Base-by-base conservation (phyloP, 2,888 invertebrate species). In the Pyrgus malvae region DNA sequence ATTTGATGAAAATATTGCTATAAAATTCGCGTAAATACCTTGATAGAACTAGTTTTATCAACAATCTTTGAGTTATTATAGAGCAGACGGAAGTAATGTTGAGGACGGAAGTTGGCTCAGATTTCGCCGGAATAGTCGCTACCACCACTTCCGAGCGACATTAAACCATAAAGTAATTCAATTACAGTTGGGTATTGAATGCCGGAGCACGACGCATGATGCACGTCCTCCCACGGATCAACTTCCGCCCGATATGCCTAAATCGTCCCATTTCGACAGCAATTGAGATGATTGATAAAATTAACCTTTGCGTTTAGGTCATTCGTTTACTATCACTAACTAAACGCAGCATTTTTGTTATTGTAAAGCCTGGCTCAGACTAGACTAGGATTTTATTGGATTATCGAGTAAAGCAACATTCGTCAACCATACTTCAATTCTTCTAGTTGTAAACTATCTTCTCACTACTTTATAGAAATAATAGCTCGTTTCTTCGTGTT, bases 21-120 rank as follows among this genome's bases (percentile, higher is more conserved):
- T n/a, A n/a, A n/a, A n/a, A n/a, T n/a, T n/a, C n/a, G n/a, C n/a
- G n/a, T n/a, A n/a, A n/a, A n/a, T n/a, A n/a, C n/a, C n/a, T n/a
- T 31, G 1, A 31, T 11, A 23, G 14, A 16, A 25, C 11, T 8
- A 48, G 37, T 16, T 25, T 48, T 23, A 49, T 37, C 35, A 48
- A 48, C 23, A 23, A 48, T 12, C 14, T n/a, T 11, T 2, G 19
- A 25, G n/a, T 35, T 25, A 41, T 16, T 41, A 37, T 35, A 25
- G 42, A 35, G 42, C 42, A 41, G 35, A 27, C 44, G 51, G 51
- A 51, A 51, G 51, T 51, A 29, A 37, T 14, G 35, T 31, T 51
- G 27, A 9, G 37, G 25, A n/a, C 51, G 51, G 51, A 51, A 37
- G 51, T 51, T 42, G 44, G 37, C 51, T 44, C 44, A 21, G 44